Percentiles rank a stretch among this genome's conserved stretches.
Evolutionary conservation across 2,113 vertebrate genomes (phyloP).

Genomic region (Leptocoma aspasia): DNA sequence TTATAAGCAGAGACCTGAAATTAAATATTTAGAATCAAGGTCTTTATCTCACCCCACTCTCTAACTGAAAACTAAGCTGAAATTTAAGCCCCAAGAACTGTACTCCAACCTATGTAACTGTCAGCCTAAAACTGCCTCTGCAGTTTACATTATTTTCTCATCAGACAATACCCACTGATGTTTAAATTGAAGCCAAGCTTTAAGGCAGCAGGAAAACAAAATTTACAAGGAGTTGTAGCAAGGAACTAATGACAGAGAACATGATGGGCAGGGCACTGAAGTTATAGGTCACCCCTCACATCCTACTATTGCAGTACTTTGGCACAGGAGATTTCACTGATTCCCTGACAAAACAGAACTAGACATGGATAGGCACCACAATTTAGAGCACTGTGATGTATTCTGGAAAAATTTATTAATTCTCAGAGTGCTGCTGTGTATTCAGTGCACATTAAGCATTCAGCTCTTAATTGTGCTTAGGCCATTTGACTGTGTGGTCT

Average conservation of each 20-base stretch:
- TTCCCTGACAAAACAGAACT: not conserved
- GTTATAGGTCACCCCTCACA: not conserved
- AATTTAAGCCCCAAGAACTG: not conserved
- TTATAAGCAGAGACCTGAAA: not conserved
- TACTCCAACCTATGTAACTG: not conserved
- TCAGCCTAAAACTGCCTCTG: not conserved
- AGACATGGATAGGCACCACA: not conserved
- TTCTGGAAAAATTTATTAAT: not conserved
- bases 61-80: not conserved
- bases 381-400: not conserved
- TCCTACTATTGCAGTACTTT: not conserved
- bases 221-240: not conserved
- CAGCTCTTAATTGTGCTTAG: not conserved
- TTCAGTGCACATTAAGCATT: not conserved
- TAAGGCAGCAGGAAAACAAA: not conserved
- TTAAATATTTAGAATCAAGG: not conserved
- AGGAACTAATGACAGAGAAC: not conserved
- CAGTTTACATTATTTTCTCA: not conserved
- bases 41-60: not conserved
- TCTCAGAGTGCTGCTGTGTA: not conserved
- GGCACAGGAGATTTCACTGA: not conserved
- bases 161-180: not conserved
- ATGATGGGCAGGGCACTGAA: accelerated
- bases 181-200: not conserved
- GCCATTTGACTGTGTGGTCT: not conserved